Evolutionary conservation across 2,797 vertebrate genomes (phyloP), one percentile per base, ranked within the genome.

Genomic region (Notolepis coatsorum): DNA sequence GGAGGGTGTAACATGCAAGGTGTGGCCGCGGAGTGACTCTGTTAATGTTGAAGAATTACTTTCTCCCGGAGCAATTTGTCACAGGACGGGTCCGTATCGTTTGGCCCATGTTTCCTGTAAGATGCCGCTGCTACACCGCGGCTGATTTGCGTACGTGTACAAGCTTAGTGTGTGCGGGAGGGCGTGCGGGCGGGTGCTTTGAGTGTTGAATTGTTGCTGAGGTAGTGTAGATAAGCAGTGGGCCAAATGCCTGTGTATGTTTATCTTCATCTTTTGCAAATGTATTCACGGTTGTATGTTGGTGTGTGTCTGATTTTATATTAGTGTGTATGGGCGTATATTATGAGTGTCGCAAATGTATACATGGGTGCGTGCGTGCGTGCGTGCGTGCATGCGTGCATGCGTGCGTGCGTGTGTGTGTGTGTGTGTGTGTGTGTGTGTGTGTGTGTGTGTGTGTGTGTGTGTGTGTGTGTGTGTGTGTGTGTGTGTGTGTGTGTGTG

Each of bases 21-120:
- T 79, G 80, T 84, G 82, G 74, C 80, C 50, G 52, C n/a, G 70
- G 71, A 87, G 80, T 81, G 78, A 85, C 85, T 80, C 80, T 81
- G 80, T 85, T 87, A 87, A 87, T 84, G 79, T 85, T 85, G 83
- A 83, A 87, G 83, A 85, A 86, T 87, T 80, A 84, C 84, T 81
- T 86, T 87, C 81, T 84, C 68, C 73, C 78, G 78, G 71, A 79
- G 83, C 68, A 71, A 86, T 88, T 84, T 83, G 76, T 85, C 76
- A 85, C 66, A 52, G 50, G 52, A 70, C 60, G 80, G 79, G 75
- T 82, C 82, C 65, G 56, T 78, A 76, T 68, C 55, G 66, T 77
- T 78, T 71, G n/a, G 64, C 65, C 73, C 73, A 70, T 79, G 58
- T 77, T 71, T 75, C 75, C 46, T 59, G 47, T 65, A 66, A 68